Base-by-base conservation (phyloP, 2,113 vertebrate genomes). In the Speoplatyrhinus poulsoni region DNA sequence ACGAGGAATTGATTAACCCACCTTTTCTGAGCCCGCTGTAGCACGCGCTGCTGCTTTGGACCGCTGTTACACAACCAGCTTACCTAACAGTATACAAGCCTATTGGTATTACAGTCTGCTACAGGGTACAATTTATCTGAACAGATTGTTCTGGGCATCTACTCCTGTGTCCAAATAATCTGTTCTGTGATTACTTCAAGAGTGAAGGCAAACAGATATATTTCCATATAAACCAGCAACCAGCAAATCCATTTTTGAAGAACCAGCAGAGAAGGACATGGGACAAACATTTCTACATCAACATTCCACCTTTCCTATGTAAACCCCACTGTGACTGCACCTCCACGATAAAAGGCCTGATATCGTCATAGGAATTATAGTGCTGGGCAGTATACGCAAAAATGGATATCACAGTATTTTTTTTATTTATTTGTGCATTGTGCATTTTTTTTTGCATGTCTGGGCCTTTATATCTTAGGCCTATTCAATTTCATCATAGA, bases 1-100 rank as follows among this genome's bases (percentile, higher is more conserved):
- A 87, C 82, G 83, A 81, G 82, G 84, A 87, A 83, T 74, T 56
- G 64, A 82, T 82, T 90, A 91, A 90, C 89, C 88, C 86, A 77
- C 80, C 75, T 62, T 73, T 79, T 84, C 79, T 76, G 72, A 84
- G 59, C 77, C 76, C 72, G 74, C 67, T 76, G 68, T 62, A 62
- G 84, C 84, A 89, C 87, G 87, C 83, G 82, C 71, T 76, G 70
- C 82, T 77, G 70, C 82, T 85, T 73, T 77, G 85, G 81, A 72
- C 80, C 85, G 80, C 70, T 75, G 82, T 86, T 85, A 88, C 89
- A 86, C 52, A 77, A 66, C 74, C 68, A 59, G 83, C 66, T 55
- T 15, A 77, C 75, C 83, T 62, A 68, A 56, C 69, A 41, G 26
- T 33, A 9, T 53, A 65, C 47, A 17, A 10, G 19, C 65, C 46